Conservation (phyloP, 2,797 vertebrate genomes). For the Gastrophryne carolinensis region DNA sequence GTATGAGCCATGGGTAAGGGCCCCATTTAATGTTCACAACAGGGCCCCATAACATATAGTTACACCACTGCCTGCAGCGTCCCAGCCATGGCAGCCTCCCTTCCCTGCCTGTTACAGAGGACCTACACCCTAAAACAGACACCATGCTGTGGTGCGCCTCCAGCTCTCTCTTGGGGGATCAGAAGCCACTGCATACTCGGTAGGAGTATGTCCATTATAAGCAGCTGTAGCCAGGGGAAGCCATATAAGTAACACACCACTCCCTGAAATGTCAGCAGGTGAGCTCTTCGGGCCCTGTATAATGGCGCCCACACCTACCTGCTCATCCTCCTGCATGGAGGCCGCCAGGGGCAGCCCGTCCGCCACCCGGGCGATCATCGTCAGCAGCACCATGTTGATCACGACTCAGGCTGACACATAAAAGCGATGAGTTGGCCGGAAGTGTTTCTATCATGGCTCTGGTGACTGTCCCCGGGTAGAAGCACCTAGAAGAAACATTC, state of each 20-base stretch:
- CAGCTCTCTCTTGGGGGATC: no score
- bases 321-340: constrained; percentile 97
- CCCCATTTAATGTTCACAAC: no score
- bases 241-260: neutral
- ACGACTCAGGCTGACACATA: neutral
- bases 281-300: neutral
- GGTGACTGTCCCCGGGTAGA: neutral
- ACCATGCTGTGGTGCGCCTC: no score
- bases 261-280: neutral
- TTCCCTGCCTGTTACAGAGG: no score
- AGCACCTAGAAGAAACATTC: constrained; percentile 15
- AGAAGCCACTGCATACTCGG: no score
- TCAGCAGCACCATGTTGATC: constrained; percentile 85
- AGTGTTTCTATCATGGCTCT: constrained; percentile 22
- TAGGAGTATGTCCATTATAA: no score
- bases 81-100: no score
- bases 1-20: no score
- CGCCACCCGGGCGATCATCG: constrained; percentile 94
- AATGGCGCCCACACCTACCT: constrained; percentile 68
- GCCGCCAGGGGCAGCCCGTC: constrained; percentile 92
- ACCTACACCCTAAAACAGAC: no score
- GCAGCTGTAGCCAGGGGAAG: no score
- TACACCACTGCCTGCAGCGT: no score
- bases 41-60: no score
- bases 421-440: constrained; percentile 65